A percentile compares a stretch with the other conserved stretches of the same genome.
Evolutionary conservation across 2,113 vertebrate genomes (phyloP).

Genomic region (Sander lucioperca): DNA sequence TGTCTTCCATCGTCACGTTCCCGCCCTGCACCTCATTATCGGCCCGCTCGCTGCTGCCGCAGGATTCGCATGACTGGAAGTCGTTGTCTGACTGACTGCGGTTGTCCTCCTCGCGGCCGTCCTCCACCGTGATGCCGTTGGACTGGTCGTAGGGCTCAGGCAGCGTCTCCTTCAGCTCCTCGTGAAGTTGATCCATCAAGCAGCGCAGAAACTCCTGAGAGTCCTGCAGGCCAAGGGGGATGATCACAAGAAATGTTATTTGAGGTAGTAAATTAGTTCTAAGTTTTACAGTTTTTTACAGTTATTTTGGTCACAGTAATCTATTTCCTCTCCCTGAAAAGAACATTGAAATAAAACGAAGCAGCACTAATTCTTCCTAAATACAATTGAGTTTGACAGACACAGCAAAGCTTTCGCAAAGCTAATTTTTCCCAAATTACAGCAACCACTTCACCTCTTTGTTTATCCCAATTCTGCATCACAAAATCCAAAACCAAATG

Average conservation of each 20-base stretch:
- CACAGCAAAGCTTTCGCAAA: constrained; percentile 29
- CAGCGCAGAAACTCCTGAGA: constrained; percentile 98
- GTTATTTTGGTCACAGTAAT: not conserved
- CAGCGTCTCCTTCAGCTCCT: constrained; percentile 93
- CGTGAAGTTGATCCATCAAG: constrained; percentile 98
- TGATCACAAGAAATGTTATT: constrained; percentile 7
- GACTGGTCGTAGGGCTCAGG: constrained; percentile 88
- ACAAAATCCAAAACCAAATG: constrained; percentile 45
- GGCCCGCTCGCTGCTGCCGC: constrained; percentile 89
- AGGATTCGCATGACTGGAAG: constrained; percentile 94
- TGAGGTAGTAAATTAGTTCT: constrained; percentile 11
- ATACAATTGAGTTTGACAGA: constrained; percentile 21
- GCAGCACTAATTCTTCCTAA: constrained; percentile 9
- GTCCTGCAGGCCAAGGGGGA: constrained; percentile 82
- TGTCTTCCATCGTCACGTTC: constrained; percentile 78
- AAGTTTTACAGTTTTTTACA: not conserved
- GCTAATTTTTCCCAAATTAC: constrained; percentile 23
- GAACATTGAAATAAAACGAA: not conserved
- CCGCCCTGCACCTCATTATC: constrained; percentile 83
- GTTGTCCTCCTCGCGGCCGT: constrained; percentile 89
- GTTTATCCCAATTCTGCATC: constrained; percentile 37
- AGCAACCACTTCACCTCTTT: constrained; percentile 31
- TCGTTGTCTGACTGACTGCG: constrained; percentile 89
- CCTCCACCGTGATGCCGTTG: constrained; percentile 78
- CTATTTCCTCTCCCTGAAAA: not conserved